Conservation (phyloP, 1,140 invertebrate genomes). For the Drosophila parabipectinata region DNA sequence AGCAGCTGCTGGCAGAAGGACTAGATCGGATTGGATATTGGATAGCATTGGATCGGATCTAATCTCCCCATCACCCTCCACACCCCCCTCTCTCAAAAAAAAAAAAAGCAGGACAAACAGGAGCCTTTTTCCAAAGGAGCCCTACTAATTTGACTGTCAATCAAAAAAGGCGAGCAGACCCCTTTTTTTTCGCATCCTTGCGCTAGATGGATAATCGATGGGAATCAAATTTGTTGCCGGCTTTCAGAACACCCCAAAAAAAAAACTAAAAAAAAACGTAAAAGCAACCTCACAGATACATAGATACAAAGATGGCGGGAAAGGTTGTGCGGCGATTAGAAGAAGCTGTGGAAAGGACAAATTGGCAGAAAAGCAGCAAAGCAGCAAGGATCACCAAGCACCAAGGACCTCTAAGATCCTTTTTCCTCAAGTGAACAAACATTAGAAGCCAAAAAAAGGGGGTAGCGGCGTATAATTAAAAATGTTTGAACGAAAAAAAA, state of each 20-base stretch:
- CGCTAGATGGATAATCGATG: conserved; percentile 67
- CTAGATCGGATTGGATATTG: conserved; percentile 13
- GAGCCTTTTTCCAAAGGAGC: conserved; percentile 3
- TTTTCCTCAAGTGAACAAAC: conserved; percentile 60
- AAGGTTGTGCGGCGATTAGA: conserved; percentile 54
- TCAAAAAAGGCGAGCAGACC: conserved; percentile 54
- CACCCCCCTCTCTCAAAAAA: conserved; percentile 12
- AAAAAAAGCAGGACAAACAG: not conserved
- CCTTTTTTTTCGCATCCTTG: conserved; percentile 10
- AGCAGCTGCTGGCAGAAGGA: conserved; percentile 9
- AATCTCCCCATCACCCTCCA: conserved; percentile 1
- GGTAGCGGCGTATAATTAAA: conserved; percentile 63
- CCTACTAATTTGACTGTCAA: conserved; percentile 80
- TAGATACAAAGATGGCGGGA: conserved; percentile 30
- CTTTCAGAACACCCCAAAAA: conserved; percentile 9
- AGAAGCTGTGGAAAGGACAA: conserved; percentile 46
- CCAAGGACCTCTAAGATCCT: not conserved
- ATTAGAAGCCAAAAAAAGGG: conserved; percentile 46
- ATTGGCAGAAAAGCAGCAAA: conserved; percentile 49
- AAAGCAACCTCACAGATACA: conserved; percentile 3
- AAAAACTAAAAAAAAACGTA: too few relatives aligned
- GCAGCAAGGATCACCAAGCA: not conserved
- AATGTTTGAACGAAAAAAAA: conserved; percentile 22
- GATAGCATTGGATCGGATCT: not conserved
- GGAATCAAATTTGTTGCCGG: conserved; percentile 73